Base-by-base conservation (phyloP, 2,888 invertebrate species). In the Helicoverpa assulta region DNA sequence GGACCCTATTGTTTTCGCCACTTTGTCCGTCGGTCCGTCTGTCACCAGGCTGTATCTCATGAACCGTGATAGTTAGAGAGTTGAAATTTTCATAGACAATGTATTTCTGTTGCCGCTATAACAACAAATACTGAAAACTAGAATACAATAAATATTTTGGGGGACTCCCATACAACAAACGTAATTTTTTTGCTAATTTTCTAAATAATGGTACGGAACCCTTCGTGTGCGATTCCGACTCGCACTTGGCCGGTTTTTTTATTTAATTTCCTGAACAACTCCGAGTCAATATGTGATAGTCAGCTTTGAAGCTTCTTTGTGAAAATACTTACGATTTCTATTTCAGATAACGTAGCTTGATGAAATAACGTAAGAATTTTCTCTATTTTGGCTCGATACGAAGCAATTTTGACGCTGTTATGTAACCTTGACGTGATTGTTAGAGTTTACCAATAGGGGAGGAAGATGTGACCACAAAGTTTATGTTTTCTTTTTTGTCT, bases 201-300 rank as follows among this genome's bases (percentile, higher is more conserved):
- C 21, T 21, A 21, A 21, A 2, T 21, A 21, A 21, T 26, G 26
- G 26, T 26, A 26, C 26, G 26, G 26, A 26, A 26, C 26, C 26
- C 26, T 26, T 3, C 26, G 1, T 26, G 4, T 4, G 4, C 26
- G 26, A 26, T 2, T 26, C 26, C 26, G 26, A 26, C 26, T 26
- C 21, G 1, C 26, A 26, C 26, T 26, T 26, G 26, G 26, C 26
- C 26, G 26, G 26, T 26, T 26, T 67, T 67, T 73, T 59, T 61
- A 65, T 55, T 65, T 77, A 68, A 68, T 76, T 76, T 77, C 78
- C 73, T 77, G 68, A 68, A 65, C 55, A 50, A 56, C 55, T 65
- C 19, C 52, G 21, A 62, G 62, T 61, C 58, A 59, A 63, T 72
- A 50, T 58, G 60, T 21, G 59, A 55, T 50, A 67, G 60, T 18